phyloP scores from a whole-genome alignment of 2,888 invertebrate species.

The Cataglyphis rosenhaueri region DNA sequence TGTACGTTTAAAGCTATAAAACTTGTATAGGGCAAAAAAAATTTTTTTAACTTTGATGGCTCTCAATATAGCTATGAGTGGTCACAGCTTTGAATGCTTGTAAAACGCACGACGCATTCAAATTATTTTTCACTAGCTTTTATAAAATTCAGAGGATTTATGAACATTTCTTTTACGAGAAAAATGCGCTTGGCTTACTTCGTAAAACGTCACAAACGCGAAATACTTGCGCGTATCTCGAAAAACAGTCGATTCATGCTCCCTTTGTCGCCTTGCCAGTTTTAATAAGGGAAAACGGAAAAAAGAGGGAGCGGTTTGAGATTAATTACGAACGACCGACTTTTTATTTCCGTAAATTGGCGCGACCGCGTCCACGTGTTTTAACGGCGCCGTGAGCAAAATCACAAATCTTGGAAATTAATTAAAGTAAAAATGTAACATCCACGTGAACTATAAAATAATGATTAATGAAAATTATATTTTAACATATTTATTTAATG shows the following conservation, averaged over 20 bases:
- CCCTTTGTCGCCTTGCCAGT: conserved; percentile 32
- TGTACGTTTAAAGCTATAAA: conserved; percentile 37
- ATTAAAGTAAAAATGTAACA: conserved; percentile 38
- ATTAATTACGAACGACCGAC: conserved; percentile 58
- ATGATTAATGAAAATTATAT: conserved; percentile 6
- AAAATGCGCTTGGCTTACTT: conserved; percentile 31
- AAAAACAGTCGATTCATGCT: conserved; percentile 42
- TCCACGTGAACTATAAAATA: not conserved
- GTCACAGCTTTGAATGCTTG: conserved; percentile 20
- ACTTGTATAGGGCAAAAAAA: conserved; percentile 16
- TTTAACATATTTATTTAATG: not conserved
- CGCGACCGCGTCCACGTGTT: conserved; percentile 29
- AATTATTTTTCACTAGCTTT: conserved; percentile 32
- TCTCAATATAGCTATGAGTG: conserved; percentile 28
- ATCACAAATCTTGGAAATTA: conserved; percentile 41
- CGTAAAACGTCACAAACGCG: conserved; percentile 41
- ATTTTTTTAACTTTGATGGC: conserved; percentile 19
- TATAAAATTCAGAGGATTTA: conserved; percentile 22
- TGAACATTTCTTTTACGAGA: not conserved
- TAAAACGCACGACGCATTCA: conserved; percentile 20
- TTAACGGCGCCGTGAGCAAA: conserved; percentile 50
- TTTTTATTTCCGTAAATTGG: conserved; percentile 54
- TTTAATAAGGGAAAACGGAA: conserved; percentile 46
- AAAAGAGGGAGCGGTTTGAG: conserved; percentile 35
- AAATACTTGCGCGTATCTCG: conserved; percentile 41